Percentiles rank a stretch among this genome's conserved stretches.
phyloP scores from a whole-genome alignment of 2,888 invertebrate species.

The Phaedon cochleariae region DNA sequence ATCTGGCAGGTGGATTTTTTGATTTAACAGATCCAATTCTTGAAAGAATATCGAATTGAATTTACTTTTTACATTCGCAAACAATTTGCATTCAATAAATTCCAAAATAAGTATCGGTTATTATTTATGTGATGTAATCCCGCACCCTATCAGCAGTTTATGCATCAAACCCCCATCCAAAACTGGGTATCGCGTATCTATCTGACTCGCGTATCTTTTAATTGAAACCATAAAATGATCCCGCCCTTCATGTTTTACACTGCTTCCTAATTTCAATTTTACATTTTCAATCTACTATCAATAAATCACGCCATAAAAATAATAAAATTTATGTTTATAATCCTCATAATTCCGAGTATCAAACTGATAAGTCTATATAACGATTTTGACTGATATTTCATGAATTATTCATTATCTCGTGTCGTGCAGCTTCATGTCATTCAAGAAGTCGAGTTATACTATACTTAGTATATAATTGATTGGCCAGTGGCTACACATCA shows the following conservation, averaged over 20 bases:
- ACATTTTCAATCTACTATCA: slow-evolving; percentile 48
- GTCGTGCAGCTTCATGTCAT: background rate
- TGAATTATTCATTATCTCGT: slow-evolving; percentile 25
- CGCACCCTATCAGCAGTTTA: slow-evolving; percentile 53
- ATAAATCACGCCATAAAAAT: slow-evolving; percentile 50
- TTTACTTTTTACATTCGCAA: background rate
- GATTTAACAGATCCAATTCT: too few species aligned
- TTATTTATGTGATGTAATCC: slow-evolving; percentile 49
- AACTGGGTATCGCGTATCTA: slow-evolving; percentile 45
- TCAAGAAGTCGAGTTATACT: background rate
- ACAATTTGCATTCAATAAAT: slow-evolving; percentile 11
- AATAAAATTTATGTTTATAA: slow-evolving; percentile 36
- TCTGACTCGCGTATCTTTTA: slow-evolving; percentile 55
- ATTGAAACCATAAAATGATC: slow-evolving; percentile 56
- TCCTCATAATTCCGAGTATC: slow-evolving; percentile 33
- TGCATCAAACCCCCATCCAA: slow-evolving; percentile 50
- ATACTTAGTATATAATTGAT: background rate
- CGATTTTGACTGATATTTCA: slow-evolving; percentile 25
- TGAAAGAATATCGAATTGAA: background rate
- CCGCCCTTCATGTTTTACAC: slow-evolving; percentile 37
- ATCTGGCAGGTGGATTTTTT: too few species aligned
- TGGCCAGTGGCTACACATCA: too few species aligned
- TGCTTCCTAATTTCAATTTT: slow-evolving; percentile 45
- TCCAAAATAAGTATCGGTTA: slow-evolving; percentile 26
- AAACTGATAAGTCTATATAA: slow-evolving; percentile 35